Percentiles rank a stretch among this genome's conserved stretches.
These are phyloP conservation scores for Dryadula phaetusa DNA, from an alignment of 2,888 invertebrate genomes.

Conservation along the genomic window DNA sequence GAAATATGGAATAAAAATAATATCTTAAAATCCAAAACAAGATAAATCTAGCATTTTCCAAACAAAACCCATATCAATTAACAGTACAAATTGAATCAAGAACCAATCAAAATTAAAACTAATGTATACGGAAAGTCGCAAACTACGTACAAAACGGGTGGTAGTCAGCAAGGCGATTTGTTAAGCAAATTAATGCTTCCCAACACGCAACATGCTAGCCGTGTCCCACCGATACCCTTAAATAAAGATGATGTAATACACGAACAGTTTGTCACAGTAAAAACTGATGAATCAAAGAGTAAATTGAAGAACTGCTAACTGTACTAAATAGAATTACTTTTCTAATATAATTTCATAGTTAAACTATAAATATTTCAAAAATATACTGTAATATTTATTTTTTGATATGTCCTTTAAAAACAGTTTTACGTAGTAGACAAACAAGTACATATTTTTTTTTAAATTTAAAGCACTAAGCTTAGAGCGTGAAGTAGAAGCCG, in stretches of 20 bases:
- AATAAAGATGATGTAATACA: conserved; percentile 56
- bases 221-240: conserved; percentile 43
- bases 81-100: conserved; percentile 12
- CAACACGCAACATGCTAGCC: conserved; percentile 46
- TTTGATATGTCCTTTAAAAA: too few relatives aligned
- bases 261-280: conserved; percentile 33
- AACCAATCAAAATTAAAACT: conserved; percentile 32
- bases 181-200: conserved; percentile 45
- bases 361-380: too few relatives aligned
- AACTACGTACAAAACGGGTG: conserved; percentile 36
- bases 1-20: too few relatives aligned
- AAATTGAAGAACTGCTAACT: neutral
- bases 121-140: conserved; percentile 38
- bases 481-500: too few relatives aligned
- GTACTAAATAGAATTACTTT: neutral
- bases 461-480: too few relatives aligned
- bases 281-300: neutral
- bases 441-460: too few relatives aligned
- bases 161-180: conserved; percentile 47
- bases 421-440: too few relatives aligned
- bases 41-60: neutral
- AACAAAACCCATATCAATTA: neutral
- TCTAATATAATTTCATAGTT: too few relatives aligned
- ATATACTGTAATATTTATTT: too few relatives aligned
- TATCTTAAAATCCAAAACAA: neutral